Base-by-base conservation (phyloP, 2,113 vertebrate genomes). In the Siniperca knerii region DNA sequence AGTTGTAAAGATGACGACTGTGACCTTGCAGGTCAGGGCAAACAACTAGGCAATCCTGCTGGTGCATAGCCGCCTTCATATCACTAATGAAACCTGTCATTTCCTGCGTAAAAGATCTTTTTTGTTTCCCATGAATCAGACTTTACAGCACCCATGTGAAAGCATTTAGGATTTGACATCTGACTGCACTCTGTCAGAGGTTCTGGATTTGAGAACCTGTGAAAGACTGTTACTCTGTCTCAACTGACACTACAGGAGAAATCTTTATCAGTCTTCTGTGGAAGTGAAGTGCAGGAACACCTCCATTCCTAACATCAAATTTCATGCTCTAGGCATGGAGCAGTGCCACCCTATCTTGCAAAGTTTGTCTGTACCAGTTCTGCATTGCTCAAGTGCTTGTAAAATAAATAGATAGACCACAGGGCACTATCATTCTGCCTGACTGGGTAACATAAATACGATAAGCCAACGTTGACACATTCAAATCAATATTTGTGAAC, bases 371-470 rank as follows among this genome's bases (percentile, higher is more conserved):
- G 4, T 66, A 50, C 23, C 37, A 81, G 48, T 48, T 78, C 52
- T 74, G 66, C 67, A 54, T 75, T 62, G 37, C 65, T 87, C 12
- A 81, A 85, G 57, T 76, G 23, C 74, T 78, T 82, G 54, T 75
- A 54, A 83, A 75, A 78, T 67, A 77, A 85, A 81, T 52, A 33
- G 50, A 72, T 15, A 72, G 18, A 82, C 48, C 44, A 48, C 65
- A 72, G 73, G 57, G 65, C 76, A 46, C 46, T 81, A 75, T 87
- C 57, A 75, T 70, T 77, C 4, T 61, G 68, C 62, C 23, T 71
- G 12, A 18, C 65, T 69, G 52, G 4, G 23, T 65, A 33, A 75
- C 15, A n/a, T 29, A 40, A 62, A 73, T 23, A 62, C 5, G 9
- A 29, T 7, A 72, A 58, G 10, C 15, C 40, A 48, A 29, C 42